These are phyloP conservation scores for Trichoplusia ni DNA, from an alignment of 1,140 invertebrate genomes.

Conservation along the genomic window DNA sequence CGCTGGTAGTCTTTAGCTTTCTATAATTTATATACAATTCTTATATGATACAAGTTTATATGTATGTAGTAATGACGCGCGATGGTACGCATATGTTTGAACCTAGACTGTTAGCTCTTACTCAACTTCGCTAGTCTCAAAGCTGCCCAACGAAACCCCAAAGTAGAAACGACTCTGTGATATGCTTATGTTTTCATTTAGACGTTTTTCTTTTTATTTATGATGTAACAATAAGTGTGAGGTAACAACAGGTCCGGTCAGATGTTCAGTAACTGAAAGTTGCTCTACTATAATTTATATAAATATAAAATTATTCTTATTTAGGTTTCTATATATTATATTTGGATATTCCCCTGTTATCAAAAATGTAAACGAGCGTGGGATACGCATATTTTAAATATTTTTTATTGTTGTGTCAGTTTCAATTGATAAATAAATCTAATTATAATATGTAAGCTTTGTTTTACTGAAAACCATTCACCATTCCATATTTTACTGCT, in stretches of 20 bases:
- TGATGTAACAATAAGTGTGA: constrained; percentile 5
- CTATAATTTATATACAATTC: neutral
- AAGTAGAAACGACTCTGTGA: constrained; percentile 27
- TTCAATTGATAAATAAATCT: constrained; percentile 6
- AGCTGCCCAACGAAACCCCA: constrained; percentile 24
- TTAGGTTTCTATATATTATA: neutral
- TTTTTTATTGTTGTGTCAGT: constrained; percentile 17
- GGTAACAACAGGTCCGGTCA: neutral
- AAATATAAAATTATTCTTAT: neutral
- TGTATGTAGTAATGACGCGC: neutral
- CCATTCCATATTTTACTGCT: too few relatives aligned
- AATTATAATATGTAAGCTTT: too few relatives aligned
- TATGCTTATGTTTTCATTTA: constrained; percentile 20
- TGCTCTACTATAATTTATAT: constrained; percentile 8
- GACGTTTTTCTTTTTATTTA: constrained; percentile 1
- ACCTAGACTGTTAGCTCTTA: neutral
- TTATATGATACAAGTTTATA: neutral
- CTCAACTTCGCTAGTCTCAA: constrained; percentile 24
- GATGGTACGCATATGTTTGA: neutral
- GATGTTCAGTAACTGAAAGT: constrained; percentile 12
- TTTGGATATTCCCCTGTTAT: neutral
- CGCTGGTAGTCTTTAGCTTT: neutral
- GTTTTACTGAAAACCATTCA: too few relatives aligned
- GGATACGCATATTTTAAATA: constrained; percentile 7
- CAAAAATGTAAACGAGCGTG: constrained; percentile 7